Evolutionary conservation across 2,113 vertebrate genomes (phyloP).

Genomic region (Sigmodon hispidus): DNA sequence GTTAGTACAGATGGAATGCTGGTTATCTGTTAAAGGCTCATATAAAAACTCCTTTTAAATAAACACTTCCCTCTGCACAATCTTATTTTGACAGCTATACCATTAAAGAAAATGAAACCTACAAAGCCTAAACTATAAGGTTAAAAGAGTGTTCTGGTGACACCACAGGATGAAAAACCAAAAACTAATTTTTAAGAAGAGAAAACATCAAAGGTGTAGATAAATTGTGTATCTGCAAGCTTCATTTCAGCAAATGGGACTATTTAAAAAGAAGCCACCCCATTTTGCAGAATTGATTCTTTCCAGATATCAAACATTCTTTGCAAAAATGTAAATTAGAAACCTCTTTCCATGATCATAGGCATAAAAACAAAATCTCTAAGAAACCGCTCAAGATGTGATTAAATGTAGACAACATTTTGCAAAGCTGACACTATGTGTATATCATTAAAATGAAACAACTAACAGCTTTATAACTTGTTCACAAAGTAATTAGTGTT

Average conservation of each 20-base stretch:
- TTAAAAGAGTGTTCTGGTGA: not conserved
- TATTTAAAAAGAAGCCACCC: not conserved
- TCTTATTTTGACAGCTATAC: not conserved
- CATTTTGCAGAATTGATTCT: not conserved
- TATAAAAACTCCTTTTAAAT: constrained; percentile 36
- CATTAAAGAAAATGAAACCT: not conserved
- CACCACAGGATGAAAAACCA: not conserved
- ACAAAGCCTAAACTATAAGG: not conserved
- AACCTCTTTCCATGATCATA: not conserved
- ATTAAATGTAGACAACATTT: not conserved
- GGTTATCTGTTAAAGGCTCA: not conserved
- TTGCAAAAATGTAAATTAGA: not conserved
- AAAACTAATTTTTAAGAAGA: not conserved
- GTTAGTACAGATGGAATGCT: not conserved
- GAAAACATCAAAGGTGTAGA: not conserved
- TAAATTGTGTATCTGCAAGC: not conserved
- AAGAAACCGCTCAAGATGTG: not conserved
- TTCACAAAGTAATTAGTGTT: not conserved
- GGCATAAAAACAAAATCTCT: not conserved
- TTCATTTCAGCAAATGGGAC: not conserved
- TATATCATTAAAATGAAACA: not conserved
- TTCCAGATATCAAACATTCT: not conserved
- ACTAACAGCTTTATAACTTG: not conserved
- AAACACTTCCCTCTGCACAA: not conserved
- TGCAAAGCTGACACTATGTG: not conserved